Evolutionary conservation across 2,797 vertebrate species (phyloP).

Genomic region (Remorina albescens): DNA sequence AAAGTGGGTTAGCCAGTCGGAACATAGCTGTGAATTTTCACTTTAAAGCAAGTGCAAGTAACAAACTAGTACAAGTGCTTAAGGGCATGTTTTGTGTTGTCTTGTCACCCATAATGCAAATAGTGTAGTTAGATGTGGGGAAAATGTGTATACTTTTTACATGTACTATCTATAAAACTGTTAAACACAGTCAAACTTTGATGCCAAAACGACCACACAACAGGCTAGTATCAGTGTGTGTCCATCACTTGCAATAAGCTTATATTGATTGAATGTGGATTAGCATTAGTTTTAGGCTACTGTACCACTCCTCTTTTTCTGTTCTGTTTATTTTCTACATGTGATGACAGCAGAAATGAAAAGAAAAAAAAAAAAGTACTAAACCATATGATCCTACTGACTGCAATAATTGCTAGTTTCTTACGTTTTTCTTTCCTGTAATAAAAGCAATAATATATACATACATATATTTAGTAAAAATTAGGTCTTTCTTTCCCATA

Average conservation of each 20-base stretch:
- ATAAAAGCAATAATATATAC: too few species aligned
- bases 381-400: neutral
- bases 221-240: neutral
- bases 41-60: neutral
- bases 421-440: too few species aligned
- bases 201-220: neutral
- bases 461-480: neutral
- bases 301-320: neutral
- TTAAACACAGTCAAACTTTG: neutral
- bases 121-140: neutral
- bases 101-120: neutral
- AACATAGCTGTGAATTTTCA: neutral
- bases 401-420: too few species aligned
- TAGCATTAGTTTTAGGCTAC: too few species aligned
- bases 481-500: neutral
- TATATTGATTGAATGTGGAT: slow-evolving; percentile 6
- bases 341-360: neutral
- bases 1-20: neutral
- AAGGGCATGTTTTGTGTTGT: neutral
- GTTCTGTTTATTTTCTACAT: neutral
- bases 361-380: neutral
- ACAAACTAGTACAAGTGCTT: neutral
- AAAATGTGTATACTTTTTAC: neutral
- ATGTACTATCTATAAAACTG: neutral
- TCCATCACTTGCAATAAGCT: neutral